Percentiles rank a stretch among this genome's conserved stretches.
phyloP scores from a whole-genome alignment of 1,140 invertebrate genomes.

The Doryteuthis pealeii region DNA sequence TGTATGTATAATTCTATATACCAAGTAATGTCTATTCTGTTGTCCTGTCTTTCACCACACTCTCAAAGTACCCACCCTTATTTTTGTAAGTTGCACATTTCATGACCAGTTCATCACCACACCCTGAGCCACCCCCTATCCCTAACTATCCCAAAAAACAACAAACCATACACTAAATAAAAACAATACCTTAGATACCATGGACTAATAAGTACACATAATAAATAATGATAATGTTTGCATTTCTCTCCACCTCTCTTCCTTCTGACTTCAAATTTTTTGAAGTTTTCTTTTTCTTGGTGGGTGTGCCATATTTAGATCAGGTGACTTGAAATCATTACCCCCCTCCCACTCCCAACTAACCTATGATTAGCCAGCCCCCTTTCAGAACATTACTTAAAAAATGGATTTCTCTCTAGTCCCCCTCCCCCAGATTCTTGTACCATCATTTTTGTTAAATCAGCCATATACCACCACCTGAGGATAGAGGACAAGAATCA shows the following conservation, averaged over 20 bases:
- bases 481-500: too few relatives aligned
- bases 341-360: background rate
- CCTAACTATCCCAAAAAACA: too few relatives aligned
- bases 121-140: background rate
- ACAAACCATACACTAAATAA: background rate
- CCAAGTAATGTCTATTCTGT: background rate
- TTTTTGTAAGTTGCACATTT: slow-evolving; percentile 16
- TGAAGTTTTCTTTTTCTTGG: background rate
- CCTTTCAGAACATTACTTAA: background rate
- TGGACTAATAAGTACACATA: background rate
- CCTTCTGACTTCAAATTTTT: background rate
- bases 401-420: background rate
- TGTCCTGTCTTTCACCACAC: background rate
- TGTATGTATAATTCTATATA: background rate
- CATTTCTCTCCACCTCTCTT: background rate
- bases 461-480: too few relatives aligned
- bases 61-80: slow-evolving; percentile 10
- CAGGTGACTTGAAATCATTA: background rate
- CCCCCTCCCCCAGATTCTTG: background rate
- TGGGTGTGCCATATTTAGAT: background rate
- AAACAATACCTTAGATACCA: background rate
- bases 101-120: background rate
- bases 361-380: background rate
- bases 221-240: slow-evolving; percentile 3
- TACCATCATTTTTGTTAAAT: too few relatives aligned